Conservation (phyloP, 2,113 vertebrate genomes). For the Grammomys dolichurus region DNA sequence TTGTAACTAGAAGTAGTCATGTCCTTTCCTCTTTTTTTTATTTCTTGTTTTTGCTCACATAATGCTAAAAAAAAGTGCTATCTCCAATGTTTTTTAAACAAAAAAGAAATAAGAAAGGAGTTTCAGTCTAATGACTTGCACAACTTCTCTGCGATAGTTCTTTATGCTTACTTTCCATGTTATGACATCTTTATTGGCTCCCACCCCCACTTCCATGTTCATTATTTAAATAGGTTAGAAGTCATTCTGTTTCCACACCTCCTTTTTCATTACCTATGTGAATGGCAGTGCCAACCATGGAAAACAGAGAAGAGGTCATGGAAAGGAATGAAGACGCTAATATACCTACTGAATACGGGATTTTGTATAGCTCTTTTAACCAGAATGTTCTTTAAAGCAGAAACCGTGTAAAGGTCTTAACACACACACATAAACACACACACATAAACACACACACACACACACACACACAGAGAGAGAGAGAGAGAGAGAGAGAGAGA, state of each 20-base stretch:
- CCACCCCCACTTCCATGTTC: not conserved
- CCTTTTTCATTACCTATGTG: conserved; percentile 22
- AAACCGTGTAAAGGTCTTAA: not conserved
- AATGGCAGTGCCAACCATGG: not conserved
- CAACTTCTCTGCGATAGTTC: conserved; percentile 36
- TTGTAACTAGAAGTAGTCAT: not conserved
- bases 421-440: too few relatives aligned
- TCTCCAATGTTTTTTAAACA: conserved; percentile 10
- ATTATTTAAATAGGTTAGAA: conserved; percentile 68
- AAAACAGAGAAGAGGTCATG: conserved; percentile 28
- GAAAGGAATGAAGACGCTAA: not conserved
- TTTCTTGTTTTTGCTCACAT: not conserved
- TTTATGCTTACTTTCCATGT: conserved; percentile 33
- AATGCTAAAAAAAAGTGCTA: not conserved
- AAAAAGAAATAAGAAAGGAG: not conserved
- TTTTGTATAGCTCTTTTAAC: conserved; percentile 23
- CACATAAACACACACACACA: too few relatives aligned
- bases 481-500: too few relatives aligned
- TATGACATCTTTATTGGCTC: conserved; percentile 67
- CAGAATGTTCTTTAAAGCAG: not conserved
- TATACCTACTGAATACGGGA: not conserved
- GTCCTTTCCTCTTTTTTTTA: not conserved
- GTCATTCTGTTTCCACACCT: not conserved
- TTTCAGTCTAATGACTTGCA: conserved; percentile 46
- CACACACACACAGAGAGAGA: too few relatives aligned